phyloP scores from a whole-genome alignment of 2,888 invertebrate genomes.

The Germaria angustata region DNA sequence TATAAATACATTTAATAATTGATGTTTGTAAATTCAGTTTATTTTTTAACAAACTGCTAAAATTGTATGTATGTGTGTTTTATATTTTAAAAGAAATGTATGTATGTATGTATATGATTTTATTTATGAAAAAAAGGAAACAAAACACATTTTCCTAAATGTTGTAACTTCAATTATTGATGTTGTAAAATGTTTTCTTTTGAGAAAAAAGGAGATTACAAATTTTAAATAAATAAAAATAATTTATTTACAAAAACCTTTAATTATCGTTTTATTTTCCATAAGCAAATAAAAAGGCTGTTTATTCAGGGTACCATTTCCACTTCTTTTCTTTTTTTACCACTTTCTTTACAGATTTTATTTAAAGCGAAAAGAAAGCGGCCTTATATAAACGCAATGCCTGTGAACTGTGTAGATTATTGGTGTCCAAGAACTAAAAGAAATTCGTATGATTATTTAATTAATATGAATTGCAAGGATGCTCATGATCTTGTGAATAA shows the following conservation, averaged over 20 bases:
- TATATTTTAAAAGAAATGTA: slow-evolving; percentile 25
- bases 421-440: slow-evolving; percentile 3
- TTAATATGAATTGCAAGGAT: not conserved
- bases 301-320: slow-evolving; percentile 45
- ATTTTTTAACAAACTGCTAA: not conserved
- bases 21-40: slow-evolving; percentile 18
- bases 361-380: slow-evolving; percentile 45
- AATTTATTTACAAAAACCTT: not conserved
- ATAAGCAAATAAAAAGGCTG: slow-evolving; percentile 3
- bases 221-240: slow-evolving; percentile 16
- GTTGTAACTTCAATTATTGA: slow-evolving; percentile 55
- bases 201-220: not conserved
- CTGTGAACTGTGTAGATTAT: not conserved
- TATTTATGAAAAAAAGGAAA: slow-evolving; percentile 12
- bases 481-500: not conserved
- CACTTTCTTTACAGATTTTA: slow-evolving; percentile 61
- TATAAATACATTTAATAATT: slow-evolving; percentile 9
- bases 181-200: slow-evolving; percentile 55
- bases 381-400: slow-evolving; percentile 8
- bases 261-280: slow-evolving; percentile 36
- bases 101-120: slow-evolving; percentile 25
- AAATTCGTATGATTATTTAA: not conserved
- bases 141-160: slow-evolving; percentile 11
- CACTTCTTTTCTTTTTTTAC: slow-evolving; percentile 24
- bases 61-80: slow-evolving; percentile 34